Percentiles rank a stretch among this genome's conserved stretches.
Conservation (phyloP, 2,888 invertebrate genomes). For the Hypercompe scribonia region DNA sequence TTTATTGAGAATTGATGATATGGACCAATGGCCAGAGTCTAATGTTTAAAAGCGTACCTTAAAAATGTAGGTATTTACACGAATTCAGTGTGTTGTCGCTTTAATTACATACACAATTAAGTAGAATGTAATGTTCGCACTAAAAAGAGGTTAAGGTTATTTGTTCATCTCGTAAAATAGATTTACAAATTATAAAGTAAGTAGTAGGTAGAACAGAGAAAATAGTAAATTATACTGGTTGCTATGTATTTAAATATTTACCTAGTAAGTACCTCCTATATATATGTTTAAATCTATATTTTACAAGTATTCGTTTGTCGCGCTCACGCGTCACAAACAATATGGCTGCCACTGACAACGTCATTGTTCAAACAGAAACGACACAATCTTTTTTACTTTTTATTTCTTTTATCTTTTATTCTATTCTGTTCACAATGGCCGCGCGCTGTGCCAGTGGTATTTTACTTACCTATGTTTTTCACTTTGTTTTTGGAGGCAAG, state of each 20-base stretch:
- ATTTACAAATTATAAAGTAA: not conserved
- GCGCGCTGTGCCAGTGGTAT: slow-evolving; percentile 75
- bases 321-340: slow-evolving; percentile 68
- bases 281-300: slow-evolving; percentile 37
- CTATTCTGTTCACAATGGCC: slow-evolving; percentile 77
- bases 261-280: too few species aligned
- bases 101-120: not conserved
- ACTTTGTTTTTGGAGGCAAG: slow-evolving; percentile 68
- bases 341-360: slow-evolving; percentile 83
- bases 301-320: slow-evolving; percentile 52
- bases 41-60: too few species aligned
- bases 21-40: too few species aligned
- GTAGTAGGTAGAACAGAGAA: not conserved
- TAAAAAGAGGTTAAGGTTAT: not conserved
- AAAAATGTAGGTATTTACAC: too few species aligned
- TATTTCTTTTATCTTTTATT: slow-evolving; percentile 76
- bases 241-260: too few species aligned
- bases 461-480: slow-evolving; percentile 79
- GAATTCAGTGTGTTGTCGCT: too few species aligned
- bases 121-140: not conserved
- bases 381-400: slow-evolving; percentile 80
- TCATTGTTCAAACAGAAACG: slow-evolving; percentile 85
- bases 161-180: not conserved
- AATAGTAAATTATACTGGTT: slow-evolving; percentile 34
- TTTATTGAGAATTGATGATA: too few species aligned